These are phyloP conservation scores for Coenobita brevimanus DNA, from an alignment of 1,140 invertebrate genomes.

Conservation along the genomic window DNA sequence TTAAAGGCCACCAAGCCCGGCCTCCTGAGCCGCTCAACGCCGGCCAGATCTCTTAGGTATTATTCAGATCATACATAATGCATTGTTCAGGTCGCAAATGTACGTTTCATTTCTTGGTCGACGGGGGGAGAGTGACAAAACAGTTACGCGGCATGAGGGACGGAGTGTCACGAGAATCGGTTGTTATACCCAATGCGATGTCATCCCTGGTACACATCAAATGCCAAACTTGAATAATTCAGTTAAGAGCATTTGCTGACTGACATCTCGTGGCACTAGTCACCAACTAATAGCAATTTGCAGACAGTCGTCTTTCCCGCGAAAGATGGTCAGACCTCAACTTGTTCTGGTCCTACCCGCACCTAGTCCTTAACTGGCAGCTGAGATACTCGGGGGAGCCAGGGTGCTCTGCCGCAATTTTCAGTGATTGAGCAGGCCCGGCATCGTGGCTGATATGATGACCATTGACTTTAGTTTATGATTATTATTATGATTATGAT, in stretches of 20 bases:
- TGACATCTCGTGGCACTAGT: slow-evolving; percentile 31
- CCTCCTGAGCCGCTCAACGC: not conserved
- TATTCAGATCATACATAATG: too few species aligned
- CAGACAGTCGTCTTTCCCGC: slow-evolving; percentile 13
- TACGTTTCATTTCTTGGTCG: too few species aligned
- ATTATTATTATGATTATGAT: slow-evolving; percentile 8
- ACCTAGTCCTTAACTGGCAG: slow-evolving; percentile 49
- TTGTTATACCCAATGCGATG: too few species aligned
- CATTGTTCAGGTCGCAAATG: too few species aligned
- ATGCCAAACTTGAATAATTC: too few species aligned
- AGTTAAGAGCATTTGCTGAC: too few species aligned
- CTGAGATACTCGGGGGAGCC: not conserved
- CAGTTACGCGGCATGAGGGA: slow-evolving; percentile 24
- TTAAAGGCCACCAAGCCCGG: not conserved
- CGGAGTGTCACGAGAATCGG: not conserved
- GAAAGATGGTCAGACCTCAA: not conserved
- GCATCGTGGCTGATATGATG: not conserved
- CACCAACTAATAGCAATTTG: not conserved
- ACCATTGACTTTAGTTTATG: not conserved
- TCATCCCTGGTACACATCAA: too few species aligned
- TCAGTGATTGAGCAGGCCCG: too few species aligned
- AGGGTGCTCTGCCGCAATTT: too few species aligned
- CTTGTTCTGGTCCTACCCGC: slow-evolving; percentile 14
- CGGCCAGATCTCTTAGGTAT: too few species aligned
- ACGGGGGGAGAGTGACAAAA: slow-evolving; percentile 57